These are phyloP conservation scores for Delphinus delphis DNA, from an alignment of 2,113 vertebrate species.

Conservation along the genomic window DNA sequence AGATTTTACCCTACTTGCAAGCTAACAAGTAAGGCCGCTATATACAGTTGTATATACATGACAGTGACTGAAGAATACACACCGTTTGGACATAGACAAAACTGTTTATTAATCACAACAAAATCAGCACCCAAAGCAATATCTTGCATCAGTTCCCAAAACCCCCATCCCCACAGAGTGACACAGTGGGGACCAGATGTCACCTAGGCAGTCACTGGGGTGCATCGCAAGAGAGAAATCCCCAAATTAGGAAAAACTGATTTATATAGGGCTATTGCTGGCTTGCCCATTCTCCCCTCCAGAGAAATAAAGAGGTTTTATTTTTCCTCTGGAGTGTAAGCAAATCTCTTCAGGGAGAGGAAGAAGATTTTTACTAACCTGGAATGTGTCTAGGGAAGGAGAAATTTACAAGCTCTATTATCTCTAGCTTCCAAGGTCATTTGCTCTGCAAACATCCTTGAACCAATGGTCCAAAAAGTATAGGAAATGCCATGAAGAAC, in stretches of 20 bases:
- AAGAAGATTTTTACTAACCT: not conserved
- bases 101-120: not conserved
- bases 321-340: not conserved
- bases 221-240: not conserved
- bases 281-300: not conserved
- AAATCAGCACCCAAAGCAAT: not conserved
- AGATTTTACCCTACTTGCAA: not conserved
- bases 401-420: not conserved
- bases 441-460: not conserved
- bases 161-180: not conserved
- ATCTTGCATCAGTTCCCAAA: not conserved
- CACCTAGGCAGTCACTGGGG: not conserved
- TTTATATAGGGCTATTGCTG: not conserved
- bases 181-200: not conserved
- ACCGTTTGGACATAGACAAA: not conserved
- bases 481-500: not conserved
- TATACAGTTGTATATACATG: not conserved
- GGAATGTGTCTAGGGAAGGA: not conserved
- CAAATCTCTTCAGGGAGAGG: not conserved
- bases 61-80: not conserved
- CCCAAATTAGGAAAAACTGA: not conserved
- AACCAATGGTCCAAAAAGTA: not conserved
- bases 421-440: not conserved
- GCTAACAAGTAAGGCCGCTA: not conserved
- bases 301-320: not conserved